Percentiles rank a stretch among this genome's conserved stretches.
Evolutionary conservation across 1,140 invertebrate genomes (phyloP).

Genomic region (Bombus confusus): DNA sequence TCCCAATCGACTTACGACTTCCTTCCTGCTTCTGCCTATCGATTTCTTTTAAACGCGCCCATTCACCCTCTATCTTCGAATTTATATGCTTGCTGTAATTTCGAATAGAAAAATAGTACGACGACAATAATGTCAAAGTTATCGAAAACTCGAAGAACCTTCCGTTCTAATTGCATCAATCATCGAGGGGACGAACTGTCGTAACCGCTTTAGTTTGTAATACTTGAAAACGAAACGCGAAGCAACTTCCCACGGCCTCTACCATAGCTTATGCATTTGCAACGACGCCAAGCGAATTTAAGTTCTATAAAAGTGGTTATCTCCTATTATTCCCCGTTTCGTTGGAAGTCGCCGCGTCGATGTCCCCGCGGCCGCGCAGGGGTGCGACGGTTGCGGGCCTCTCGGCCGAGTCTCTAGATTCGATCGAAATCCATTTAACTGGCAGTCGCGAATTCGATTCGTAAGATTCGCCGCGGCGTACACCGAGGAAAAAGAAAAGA

Average conservation of each 20-base stretch:
- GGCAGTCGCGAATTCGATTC: conserved; percentile 51
- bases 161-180: neutral
- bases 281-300: conserved; percentile 38
- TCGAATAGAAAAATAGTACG: neutral
- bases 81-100: neutral
- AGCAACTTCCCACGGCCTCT: conserved; percentile 26
- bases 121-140: neutral
- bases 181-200: neutral
- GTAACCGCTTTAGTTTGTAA: neutral
- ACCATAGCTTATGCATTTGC: conserved; percentile 56
- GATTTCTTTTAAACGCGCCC: neutral
- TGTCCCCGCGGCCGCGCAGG: no score
- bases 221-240: neutral
- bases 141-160: neutral
- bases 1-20: conserved; percentile 31
- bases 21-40: neutral
- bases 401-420: neutral
- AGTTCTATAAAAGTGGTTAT: conserved; percentile 17
- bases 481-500: conserved; percentile 29
- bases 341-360: neutral
- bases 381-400: neutral
- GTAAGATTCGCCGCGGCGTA: conserved; percentile 42
- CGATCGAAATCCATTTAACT: conserved; percentile 61
- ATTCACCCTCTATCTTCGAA: neutral
- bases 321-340: neutral